phyloP scores from a whole-genome alignment of 2,888 invertebrate species.

The Morinoia aosen region DNA sequence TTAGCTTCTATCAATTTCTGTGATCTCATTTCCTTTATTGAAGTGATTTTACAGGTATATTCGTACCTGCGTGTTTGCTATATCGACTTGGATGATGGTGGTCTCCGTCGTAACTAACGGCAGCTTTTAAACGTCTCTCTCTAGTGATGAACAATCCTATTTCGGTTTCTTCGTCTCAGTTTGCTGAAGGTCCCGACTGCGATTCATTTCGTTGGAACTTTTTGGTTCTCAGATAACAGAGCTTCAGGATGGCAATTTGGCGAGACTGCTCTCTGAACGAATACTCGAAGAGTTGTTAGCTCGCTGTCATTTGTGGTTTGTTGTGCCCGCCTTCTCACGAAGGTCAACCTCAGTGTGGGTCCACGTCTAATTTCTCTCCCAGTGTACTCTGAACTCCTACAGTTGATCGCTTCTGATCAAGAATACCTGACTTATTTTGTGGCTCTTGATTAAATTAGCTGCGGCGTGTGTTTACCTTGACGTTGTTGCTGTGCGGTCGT shows the following conservation, averaged over 20 bases:
- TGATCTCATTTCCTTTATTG: not conserved
- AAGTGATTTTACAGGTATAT: not conserved
- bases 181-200: not conserved
- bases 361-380: not conserved
- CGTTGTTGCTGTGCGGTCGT: not conserved
- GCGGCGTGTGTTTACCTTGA: not conserved
- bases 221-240: conserved; percentile 7
- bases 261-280: not conserved
- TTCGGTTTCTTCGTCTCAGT: not conserved
- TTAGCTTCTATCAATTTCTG: not conserved
- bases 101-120: not conserved
- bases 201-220: not conserved
- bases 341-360: not conserved
- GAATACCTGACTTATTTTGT: not conserved
- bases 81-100: not conserved
- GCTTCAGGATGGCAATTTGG: not conserved
- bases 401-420: not conserved
- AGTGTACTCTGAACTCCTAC: not conserved
- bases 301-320: not conserved
- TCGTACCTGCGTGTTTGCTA: not conserved
- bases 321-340: not conserved
- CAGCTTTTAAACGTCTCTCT: not conserved
- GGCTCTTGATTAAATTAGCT: not conserved
- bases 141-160: not conserved
- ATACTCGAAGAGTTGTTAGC: not conserved